These are phyloP conservation scores for Dyspetes luteomarginatus DNA, from an alignment of 2,888 invertebrate genomes.

Conservation along the genomic window DNA sequence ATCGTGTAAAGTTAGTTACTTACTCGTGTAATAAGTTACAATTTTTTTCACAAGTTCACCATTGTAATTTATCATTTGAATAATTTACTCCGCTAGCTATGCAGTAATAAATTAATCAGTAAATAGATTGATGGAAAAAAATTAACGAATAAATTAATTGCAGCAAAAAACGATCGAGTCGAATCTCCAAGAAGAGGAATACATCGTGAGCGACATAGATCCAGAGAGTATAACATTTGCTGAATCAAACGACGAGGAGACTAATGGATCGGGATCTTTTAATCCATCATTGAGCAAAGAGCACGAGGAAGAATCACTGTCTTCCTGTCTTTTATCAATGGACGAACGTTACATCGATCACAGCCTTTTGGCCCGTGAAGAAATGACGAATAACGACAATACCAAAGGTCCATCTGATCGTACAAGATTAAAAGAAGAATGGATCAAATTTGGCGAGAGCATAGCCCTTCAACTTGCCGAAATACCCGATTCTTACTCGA, in stretches of 20 bases:
- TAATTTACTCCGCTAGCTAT: too few species aligned
- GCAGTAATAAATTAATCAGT: too few species aligned
- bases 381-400: slow-evolving; percentile 56
- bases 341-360: slow-evolving; percentile 60
- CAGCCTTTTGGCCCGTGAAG: slow-evolving; percentile 37
- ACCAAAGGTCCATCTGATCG: slow-evolving; percentile 51
- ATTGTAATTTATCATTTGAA: too few species aligned
- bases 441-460: slow-evolving; percentile 75
- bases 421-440: slow-evolving; percentile 73
- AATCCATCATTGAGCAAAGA: slow-evolving; percentile 73
- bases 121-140: too few species aligned
- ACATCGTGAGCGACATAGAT: slow-evolving; percentile 77
- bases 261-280: slow-evolving; percentile 75
- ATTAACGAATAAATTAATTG: slow-evolving; percentile 8
- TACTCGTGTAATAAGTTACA: too few species aligned
- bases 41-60: too few species aligned
- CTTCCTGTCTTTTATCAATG: slow-evolving; percentile 70
- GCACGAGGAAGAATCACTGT: slow-evolving; percentile 72
- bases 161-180: slow-evolving; percentile 42
- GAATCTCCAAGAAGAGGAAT: slow-evolving; percentile 74
- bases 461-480: slow-evolving; percentile 76
- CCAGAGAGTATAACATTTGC: slow-evolving; percentile 75
- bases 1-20: too few species aligned
- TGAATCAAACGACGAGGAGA: slow-evolving; percentile 74
- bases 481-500: slow-evolving; percentile 76